Conservation (phyloP, 2,888 invertebrate genomes). For the Notodonta ziczac region DNA sequence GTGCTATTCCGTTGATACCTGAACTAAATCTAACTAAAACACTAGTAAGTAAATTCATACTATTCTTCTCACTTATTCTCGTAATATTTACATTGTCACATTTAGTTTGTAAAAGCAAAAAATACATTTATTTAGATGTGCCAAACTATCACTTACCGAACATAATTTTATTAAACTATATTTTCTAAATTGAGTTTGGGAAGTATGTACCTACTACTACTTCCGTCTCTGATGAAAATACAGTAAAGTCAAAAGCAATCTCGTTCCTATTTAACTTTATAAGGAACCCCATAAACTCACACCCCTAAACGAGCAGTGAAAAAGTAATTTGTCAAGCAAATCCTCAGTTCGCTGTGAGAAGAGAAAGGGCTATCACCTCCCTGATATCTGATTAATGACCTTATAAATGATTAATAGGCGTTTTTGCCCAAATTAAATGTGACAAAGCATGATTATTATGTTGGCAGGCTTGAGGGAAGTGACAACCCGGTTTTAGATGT, state of each 20-base stretch:
- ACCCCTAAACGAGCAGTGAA: constrained; percentile 63
- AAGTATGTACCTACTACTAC: too few species aligned
- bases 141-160: too few species aligned
- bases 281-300: constrained; percentile 7
- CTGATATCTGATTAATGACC: constrained; percentile 58
- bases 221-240: constrained; percentile 9
- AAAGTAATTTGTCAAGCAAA: constrained; percentile 62
- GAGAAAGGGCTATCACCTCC: constrained; percentile 42
- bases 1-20: too few species aligned
- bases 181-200: too few species aligned
- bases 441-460: constrained; percentile 7
- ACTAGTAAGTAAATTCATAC: too few species aligned
- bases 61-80: too few species aligned
- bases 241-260: constrained; percentile 15
- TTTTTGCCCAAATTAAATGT: constrained; percentile 30
- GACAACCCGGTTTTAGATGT: constrained; percentile 31
- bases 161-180: too few species aligned
- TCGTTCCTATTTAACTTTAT: constrained; percentile 14
- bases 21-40: too few species aligned
- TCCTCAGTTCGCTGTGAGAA: constrained; percentile 31
- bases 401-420: constrained; percentile 55
- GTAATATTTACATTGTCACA: too few species aligned
- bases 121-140: too few species aligned
- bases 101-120: too few species aligned
- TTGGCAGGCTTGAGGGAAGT: constrained; percentile 16